Conservation (phyloP, 2,888 invertebrate species). For the Oscheius sp. region DNA sequence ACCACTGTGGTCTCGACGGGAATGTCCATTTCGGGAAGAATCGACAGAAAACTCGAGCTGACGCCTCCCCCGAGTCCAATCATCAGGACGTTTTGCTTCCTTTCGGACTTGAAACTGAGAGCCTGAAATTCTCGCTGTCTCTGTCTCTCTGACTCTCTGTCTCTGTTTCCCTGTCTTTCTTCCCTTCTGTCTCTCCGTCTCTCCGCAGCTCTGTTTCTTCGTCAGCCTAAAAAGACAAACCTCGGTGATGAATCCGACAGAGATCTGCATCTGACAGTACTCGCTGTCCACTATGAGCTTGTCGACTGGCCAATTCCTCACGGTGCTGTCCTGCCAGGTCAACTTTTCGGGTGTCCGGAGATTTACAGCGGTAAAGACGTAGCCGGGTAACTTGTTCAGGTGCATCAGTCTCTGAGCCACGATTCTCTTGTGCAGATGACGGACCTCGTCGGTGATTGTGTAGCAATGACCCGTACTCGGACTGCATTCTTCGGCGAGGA, state of each 20-base stretch:
- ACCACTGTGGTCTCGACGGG: slow-evolving; percentile 44
- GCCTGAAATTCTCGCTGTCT: slow-evolving; percentile 36
- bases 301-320: slow-evolving; percentile 48
- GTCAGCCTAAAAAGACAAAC: background rate
- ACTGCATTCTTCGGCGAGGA: slow-evolving; percentile 45
- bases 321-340: slow-evolving; percentile 41
- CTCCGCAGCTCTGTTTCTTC: background rate
- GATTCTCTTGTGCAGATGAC: slow-evolving; percentile 34
- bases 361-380: slow-evolving; percentile 18
- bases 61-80: slow-evolving; percentile 52
- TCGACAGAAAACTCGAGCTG: slow-evolving; percentile 48
- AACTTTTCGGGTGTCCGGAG: slow-evolving; percentile 5
- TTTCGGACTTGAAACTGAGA: slow-evolving; percentile 40
- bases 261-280: slow-evolving; percentile 43
- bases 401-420: slow-evolving; percentile 23
- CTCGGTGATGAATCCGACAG: slow-evolving; percentile 49
- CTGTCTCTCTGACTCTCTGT: too few relatives aligned
- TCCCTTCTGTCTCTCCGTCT: too few relatives aligned
- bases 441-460: slow-evolving; percentile 43
- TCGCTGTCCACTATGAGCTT: slow-evolving; percentile 48
- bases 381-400: slow-evolving; percentile 21
- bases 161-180: too few relatives aligned
- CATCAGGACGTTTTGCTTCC: slow-evolving; percentile 44
- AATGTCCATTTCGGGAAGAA: slow-evolving; percentile 37
- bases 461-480: slow-evolving; percentile 42